Conservation (phyloP, 2,113 vertebrate species). For the Illadopsis cleaveri region DNA sequence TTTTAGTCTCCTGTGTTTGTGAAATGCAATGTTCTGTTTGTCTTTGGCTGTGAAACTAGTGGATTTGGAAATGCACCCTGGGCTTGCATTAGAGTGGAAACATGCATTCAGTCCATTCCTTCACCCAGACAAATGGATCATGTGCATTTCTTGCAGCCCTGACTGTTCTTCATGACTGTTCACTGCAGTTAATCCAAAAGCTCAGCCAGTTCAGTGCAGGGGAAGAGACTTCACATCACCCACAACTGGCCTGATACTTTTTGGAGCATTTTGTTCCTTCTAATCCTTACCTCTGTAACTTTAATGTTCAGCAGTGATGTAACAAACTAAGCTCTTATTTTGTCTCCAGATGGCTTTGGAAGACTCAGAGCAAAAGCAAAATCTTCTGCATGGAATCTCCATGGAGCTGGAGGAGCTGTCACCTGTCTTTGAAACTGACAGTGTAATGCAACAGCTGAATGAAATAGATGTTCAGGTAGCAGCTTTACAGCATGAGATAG, state of each 20-base stretch:
- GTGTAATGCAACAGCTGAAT: constrained; percentile 70
- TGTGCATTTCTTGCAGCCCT: background rate
- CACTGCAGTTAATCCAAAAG: background rate
- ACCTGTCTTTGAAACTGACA: constrained; percentile 78
- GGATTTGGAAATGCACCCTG: background rate
- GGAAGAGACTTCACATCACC: background rate
- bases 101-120: background rate
- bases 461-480: constrained; percentile 76
- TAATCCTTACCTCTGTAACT: background rate
- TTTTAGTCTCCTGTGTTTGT: background rate
- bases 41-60: background rate
- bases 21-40: background rate
- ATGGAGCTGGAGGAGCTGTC: constrained; percentile 82
- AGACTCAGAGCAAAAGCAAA: constrained; percentile 87
- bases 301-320: background rate
- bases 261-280: background rate
- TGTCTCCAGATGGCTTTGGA: constrained; percentile 84
- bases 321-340: background rate
- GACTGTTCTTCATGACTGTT: background rate
- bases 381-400: constrained; percentile 75
- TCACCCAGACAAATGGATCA: background rate
- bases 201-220: background rate
- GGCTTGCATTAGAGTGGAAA: background rate
- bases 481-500: constrained; percentile 79
- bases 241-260: background rate